Base-by-base conservation (phyloP, 2,113 vertebrate species). In the Morone saxatilis region DNA sequence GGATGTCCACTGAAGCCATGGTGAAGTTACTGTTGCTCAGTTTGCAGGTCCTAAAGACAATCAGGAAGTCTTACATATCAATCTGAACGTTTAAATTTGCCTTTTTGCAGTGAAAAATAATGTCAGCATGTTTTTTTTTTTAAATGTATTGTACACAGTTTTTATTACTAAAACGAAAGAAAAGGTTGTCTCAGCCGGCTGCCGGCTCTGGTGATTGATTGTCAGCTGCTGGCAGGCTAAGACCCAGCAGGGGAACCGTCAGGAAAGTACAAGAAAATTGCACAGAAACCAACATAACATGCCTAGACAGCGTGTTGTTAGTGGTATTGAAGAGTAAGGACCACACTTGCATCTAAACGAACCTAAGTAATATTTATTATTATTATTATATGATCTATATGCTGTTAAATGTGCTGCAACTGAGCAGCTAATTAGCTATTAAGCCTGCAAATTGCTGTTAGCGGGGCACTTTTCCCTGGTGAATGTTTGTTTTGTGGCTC, bases 1-100 rank as follows among this genome's bases (percentile, higher is more conserved):
- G 96, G 88, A 99, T 99, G 89, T 99, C 98, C 43, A 96, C 97
- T 0, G 97, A 95, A 0, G 98, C 98, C 98, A 99, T 99, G 62
- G 97, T 96, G 83, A 99, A 95, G 84, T 86, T 97, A 91, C 95
- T 97, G 95, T 93, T 96, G 87, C 97, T 98, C 73, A 99, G 94
- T 84, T 96, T 98, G 84, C 98, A 99, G 90, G 96, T 98, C 92
- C 98, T 99, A 86, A 78, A 47, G 59, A 90, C 74, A 85, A 48
- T 86, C 0, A 85, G 4, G 6, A 43, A 59, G 53, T 54, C 5
- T 31, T 17, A 41, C n/a, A 40, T 12, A 43, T 57, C 68, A 41
- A 31, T 20, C 17, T 47, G 22, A 20, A 48, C 22, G 7, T 43
- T 8, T 13, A 36, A 1, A 60, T 25, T 1, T 41, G 14, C 7